Percentiles rank a stretch among this genome's conserved stretches.
Evolutionary conservation across 1,140 invertebrate genomes (phyloP).

Genomic region (Myzus persicae): DNA sequence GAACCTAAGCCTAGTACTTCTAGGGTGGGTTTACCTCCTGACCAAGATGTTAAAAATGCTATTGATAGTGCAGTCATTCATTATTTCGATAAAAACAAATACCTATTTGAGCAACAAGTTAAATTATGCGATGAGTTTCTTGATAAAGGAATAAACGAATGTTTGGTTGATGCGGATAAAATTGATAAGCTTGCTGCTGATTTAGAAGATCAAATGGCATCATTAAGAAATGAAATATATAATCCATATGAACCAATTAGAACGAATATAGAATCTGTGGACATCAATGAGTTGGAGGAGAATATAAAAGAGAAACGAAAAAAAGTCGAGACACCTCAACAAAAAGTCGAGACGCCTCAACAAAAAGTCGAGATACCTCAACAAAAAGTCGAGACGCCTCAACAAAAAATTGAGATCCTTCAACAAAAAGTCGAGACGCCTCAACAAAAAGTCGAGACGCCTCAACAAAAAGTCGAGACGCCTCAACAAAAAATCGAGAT

Average conservation of each 20-base stretch:
- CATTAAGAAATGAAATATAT: background rate
- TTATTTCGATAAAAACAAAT: background rate
- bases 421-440: too few relatives aligned
- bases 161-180: background rate
- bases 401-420: too few relatives aligned
- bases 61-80: background rate
- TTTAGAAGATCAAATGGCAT: background rate
- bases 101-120: background rate
- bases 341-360: too few relatives aligned
- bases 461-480: background rate
- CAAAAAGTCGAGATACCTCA: too few relatives aligned
- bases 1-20: background rate
- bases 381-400: too few relatives aligned
- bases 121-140: background rate
- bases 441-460: too few relatives aligned
- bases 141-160: background rate
- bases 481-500: too few relatives aligned
- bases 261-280: background rate
- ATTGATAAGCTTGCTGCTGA: background rate
- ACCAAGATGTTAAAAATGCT: background rate
- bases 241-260: background rate
- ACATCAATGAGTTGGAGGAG: background rate
- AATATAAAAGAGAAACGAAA: background rate
- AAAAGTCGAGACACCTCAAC: too few relatives aligned
- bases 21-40: background rate